These are phyloP conservation scores for Euura lappo DNA, from an alignment of 1,140 invertebrate species.

Conservation along the genomic window DNA sequence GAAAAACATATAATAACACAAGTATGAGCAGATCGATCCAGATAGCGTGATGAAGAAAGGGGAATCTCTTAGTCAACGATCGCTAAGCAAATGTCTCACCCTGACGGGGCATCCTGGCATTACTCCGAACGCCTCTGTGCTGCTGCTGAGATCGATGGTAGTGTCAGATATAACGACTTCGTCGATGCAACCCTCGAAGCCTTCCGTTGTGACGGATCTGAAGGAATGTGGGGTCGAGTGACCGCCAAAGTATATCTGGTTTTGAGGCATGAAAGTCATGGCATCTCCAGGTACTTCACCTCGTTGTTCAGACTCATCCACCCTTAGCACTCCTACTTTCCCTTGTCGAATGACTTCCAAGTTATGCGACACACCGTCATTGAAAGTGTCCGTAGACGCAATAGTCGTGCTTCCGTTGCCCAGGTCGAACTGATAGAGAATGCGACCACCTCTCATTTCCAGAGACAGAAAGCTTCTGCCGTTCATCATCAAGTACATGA, in stretches of 20 bases:
- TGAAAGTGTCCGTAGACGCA: constrained; percentile 68
- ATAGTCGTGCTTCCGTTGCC: constrained; percentile 67
- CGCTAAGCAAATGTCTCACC: constrained; percentile 56
- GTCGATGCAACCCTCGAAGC: constrained; percentile 95
- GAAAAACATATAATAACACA: constrained; percentile 17
- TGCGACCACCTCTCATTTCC: constrained; percentile 78
- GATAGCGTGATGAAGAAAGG: neutral
- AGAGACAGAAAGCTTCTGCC: constrained; percentile 81
- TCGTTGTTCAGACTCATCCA: constrained; percentile 66
- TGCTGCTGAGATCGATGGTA: constrained; percentile 80
- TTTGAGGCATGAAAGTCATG: constrained; percentile 61
- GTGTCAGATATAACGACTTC: constrained; percentile 77
- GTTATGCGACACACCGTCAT: constrained; percentile 85
- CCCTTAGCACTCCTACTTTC: constrained; percentile 70
- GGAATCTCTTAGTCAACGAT: too few species aligned
- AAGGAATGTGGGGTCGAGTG: constrained; percentile 72
- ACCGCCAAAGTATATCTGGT: constrained; percentile 89
- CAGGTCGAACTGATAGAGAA: constrained; percentile 76
- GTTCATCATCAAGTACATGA: constrained; percentile 85
- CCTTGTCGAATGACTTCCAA: constrained; percentile 74
- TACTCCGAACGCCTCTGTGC: constrained; percentile 80
- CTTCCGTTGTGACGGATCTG: constrained; percentile 69
- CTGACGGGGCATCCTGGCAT: constrained; percentile 84
- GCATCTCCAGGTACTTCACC: constrained; percentile 44
- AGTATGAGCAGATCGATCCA: neutral